phyloP scores from a whole-genome alignment of 2,113 vertebrate species.

The Cisticola juncidis region DNA sequence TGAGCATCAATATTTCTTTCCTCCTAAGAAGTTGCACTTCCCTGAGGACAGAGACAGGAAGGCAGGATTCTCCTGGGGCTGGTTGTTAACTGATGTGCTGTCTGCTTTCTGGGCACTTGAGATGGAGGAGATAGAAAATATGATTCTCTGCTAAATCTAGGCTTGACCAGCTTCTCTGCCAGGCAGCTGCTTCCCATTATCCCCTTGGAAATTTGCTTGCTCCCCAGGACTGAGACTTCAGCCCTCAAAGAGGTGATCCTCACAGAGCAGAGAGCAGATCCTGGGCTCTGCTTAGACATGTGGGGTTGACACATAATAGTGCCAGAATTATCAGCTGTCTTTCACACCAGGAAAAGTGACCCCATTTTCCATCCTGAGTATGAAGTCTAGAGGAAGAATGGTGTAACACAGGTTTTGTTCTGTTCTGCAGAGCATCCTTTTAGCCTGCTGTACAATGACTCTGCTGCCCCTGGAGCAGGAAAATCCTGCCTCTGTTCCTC shows the following conservation, averaged over 20 bases:
- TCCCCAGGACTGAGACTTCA: not conserved
- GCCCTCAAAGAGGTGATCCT: not conserved
- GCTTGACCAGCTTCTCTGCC: not conserved
- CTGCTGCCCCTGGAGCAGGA: not conserved
- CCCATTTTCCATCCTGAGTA: not conserved
- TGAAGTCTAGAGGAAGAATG: not conserved
- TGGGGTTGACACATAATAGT: rapidly evolving
- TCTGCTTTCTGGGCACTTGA: not conserved
- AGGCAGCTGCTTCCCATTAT: not conserved
- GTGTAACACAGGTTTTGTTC: not conserved
- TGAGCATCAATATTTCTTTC: not conserved
- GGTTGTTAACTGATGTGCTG: not conserved
- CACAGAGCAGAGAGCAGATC: not conserved
- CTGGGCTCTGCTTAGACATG: rapidly evolving
- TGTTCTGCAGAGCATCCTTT: not conserved
- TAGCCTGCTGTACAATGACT: not conserved
- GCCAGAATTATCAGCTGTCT: not conserved
- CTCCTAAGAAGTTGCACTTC: not conserved
- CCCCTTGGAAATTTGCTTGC: not conserved
- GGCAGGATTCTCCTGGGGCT: not conserved
- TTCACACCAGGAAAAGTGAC: not conserved
- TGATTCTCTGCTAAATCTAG: not conserved
- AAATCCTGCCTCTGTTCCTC: not conserved
- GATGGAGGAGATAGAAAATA: not conserved
- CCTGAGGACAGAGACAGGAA: not conserved